Base-by-base conservation (phyloP, 2,888 invertebrate genomes). In the Cerastis leucographa region DNA sequence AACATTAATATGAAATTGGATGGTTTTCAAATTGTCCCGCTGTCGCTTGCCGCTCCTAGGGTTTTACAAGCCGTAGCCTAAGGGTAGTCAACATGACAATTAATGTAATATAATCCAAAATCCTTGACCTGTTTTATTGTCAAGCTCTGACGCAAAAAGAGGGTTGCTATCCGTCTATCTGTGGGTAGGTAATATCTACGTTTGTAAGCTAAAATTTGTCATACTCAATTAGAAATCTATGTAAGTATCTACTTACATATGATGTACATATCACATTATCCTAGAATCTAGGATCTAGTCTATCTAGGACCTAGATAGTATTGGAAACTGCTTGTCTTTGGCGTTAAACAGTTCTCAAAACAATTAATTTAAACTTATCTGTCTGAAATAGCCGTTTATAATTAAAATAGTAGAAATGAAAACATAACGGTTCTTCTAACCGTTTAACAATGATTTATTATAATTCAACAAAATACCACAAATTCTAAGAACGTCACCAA, bases 401-500 rank as follows among this genome's bases (percentile, higher is more conserved):
- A 14, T n/a, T n/a, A 6, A 14, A 14, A 17, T 42, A 42, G 1
- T 42, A 7, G 4, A 42, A 64, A 56, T 11, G 12, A 12, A 44
- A 22, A 22, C n/a, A n/a, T 74, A 72, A 79, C 68, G 76, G 81
- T 65, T 29, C 35, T 40, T 51, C 14, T 29, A 25, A 75, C 35
- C 22, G 62, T 74, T 35, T 44, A 56, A 69, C 14, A 64, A 74
- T 64, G 17, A 64, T n/a, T n/a, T n/a, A n/a, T n/a, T n/a, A n/a
- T n/a, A n/a, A n/a, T 64, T 64, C 42, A 42, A 64, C 64, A 56
- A 80, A 61, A 80, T n/a, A 51, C 42, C 56, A 78, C 35, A 54
- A 49, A 66, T 81, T 82, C 70, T 35, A 40, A 67, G 71, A 85
- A 70, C 14, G 56, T 71, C 65, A 66, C 69, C 61, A 77, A 74